A percentile compares a stretch with the other conserved stretches of the same genome.
Evolutionary conservation across 64 coral and sea anemone species (phyloP).

Genomic region (Catalaphyllia jardinei): DNA sequence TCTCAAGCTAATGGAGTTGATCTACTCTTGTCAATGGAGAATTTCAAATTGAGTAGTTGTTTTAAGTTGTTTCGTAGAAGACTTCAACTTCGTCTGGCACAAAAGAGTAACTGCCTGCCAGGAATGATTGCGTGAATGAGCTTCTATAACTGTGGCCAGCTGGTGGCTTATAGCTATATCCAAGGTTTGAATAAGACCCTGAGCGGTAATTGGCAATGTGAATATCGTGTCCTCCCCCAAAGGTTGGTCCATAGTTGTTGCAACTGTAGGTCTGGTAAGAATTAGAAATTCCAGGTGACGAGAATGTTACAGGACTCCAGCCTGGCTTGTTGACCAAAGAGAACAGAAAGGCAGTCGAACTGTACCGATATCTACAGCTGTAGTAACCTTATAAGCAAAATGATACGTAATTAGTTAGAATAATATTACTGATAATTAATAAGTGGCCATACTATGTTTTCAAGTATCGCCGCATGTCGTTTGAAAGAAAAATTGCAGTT

Average conservation of each 20-base stretch:
- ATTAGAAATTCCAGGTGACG: not conserved
- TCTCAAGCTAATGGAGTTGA: too few species aligned
- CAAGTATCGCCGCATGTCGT: too few species aligned
- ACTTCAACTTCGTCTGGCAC: not conserved
- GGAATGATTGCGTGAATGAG: not conserved
- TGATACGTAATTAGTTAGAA: too few species aligned
- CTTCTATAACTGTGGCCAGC: not conserved
- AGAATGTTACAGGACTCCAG: not conserved
- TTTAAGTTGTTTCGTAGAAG: not conserved
- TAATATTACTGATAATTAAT: too few species aligned
- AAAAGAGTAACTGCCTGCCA: not conserved
- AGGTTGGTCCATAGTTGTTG: not conserved
- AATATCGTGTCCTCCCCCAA: not conserved
- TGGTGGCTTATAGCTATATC: not conserved
- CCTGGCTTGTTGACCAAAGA: not conserved
- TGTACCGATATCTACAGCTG: not conserved
- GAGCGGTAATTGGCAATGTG: not conserved
- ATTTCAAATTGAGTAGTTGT: too few species aligned
- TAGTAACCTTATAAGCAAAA: not conserved
- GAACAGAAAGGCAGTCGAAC: not conserved
- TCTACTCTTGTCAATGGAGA: too few species aligned
- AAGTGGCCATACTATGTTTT: too few species aligned
- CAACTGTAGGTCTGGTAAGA: not conserved
- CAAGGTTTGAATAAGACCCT: not conserved
- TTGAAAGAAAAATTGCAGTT: too few species aligned